Percentiles rank a stretch among this genome's conserved stretches.
phyloP scores from a whole-genome alignment of 2,888 invertebrate species.

The Catonia carolina region DNA sequence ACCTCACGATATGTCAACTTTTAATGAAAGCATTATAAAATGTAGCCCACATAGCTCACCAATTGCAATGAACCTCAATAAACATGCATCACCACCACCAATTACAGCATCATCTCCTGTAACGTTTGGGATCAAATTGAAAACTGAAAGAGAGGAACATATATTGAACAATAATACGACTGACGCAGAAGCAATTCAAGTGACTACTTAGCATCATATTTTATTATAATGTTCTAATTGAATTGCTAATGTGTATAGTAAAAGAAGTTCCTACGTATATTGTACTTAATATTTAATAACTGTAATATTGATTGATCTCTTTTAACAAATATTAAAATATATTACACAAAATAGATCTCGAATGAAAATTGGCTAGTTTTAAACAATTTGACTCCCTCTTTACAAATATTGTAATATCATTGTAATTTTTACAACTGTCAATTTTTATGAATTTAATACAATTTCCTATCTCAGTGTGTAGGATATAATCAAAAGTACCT shows the following conservation, averaged over 20 bases:
- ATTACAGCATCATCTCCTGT: constrained; percentile 18
- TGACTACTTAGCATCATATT: constrained; percentile 48
- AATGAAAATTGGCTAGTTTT: too few species aligned
- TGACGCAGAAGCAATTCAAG: constrained; percentile 50
- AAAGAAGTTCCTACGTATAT: constrained; percentile 8
- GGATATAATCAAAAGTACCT: too few species aligned
- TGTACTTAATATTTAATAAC: background rate
- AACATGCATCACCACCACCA: background rate
- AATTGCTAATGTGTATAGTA: too few species aligned
- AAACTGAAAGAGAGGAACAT: constrained; percentile 45
- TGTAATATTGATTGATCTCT: too few species aligned
- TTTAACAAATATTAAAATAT: too few species aligned
- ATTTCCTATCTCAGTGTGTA: too few species aligned
- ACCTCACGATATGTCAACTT: constrained; percentile 19
- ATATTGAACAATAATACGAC: constrained; percentile 50
- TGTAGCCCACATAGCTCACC: constrained; percentile 19
- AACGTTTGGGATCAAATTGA: constrained; percentile 10
- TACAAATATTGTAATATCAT: too few species aligned
- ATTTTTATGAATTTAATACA: too few species aligned
- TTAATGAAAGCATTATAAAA: constrained; percentile 3
- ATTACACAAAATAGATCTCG: too few species aligned
- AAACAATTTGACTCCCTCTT: too few species aligned
- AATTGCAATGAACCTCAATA: constrained; percentile 24
- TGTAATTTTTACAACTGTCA: too few species aligned
- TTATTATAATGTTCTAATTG: too few species aligned